These are phyloP conservation scores for Nycteola revayana DNA, from an alignment of 2,888 invertebrate genomes.

Conservation along the genomic window DNA sequence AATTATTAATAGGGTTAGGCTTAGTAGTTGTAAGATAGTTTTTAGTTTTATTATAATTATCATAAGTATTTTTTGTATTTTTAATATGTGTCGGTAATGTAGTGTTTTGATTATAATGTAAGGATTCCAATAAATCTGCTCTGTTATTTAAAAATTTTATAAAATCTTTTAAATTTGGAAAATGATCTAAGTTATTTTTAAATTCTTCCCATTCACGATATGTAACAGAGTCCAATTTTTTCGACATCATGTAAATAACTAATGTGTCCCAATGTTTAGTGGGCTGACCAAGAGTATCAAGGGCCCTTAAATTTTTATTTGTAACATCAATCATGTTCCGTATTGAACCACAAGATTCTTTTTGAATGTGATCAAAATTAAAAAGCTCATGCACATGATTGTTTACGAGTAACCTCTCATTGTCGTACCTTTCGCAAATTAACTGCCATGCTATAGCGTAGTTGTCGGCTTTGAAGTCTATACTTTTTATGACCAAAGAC, in stretches of 20 bases:
- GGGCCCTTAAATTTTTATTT: conserved; percentile 21
- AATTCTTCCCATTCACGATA: conserved; percentile 14
- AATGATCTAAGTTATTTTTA: conserved; percentile 2
- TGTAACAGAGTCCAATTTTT: conserved; percentile 18
- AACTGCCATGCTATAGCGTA: conserved; percentile 23
- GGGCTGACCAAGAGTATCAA: conserved; percentile 11
- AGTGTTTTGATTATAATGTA: background rate
- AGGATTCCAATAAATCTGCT: conserved; percentile 7
- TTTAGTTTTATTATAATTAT: background rate
- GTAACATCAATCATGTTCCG: conserved; percentile 17
- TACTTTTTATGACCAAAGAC: conserved; percentile 12
- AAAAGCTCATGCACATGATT: conserved; percentile 27
- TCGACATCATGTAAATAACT: conserved; percentile 21
- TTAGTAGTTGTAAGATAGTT: conserved; percentile 1
- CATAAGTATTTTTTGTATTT: background rate
- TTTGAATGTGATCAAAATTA: conserved; percentile 15
- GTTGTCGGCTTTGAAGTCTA: conserved; percentile 21
- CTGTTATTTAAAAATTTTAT: conserved; percentile 5
- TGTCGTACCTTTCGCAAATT: conserved; percentile 20
- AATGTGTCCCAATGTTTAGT: conserved; percentile 20
- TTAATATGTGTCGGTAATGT: background rate
- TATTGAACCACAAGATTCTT: conserved; percentile 13
- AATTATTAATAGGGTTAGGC: too few species aligned
- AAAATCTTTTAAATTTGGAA: conserved; percentile 2
- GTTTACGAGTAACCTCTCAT: conserved; percentile 20